Conservation (phyloP, 2,113 vertebrate species). For the Meleagris gallopavo region DNA sequence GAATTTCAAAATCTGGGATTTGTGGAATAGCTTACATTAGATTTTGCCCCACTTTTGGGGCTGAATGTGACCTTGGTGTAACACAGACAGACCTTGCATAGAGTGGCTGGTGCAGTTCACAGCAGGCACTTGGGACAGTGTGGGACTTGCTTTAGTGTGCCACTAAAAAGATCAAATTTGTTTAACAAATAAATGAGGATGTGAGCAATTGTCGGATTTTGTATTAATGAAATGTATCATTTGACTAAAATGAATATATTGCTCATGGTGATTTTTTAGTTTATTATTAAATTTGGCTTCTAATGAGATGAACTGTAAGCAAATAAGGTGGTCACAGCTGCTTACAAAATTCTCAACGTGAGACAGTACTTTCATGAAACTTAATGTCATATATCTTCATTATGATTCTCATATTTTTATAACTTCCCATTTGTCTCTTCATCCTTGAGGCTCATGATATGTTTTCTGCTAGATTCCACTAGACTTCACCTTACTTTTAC, state of each 20-base stretch:
- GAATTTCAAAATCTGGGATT: neutral
- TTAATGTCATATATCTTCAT: neutral
- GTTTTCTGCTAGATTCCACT: neutral
- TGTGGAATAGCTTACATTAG: neutral
- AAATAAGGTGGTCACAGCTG: neutral
- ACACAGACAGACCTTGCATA: neutral
- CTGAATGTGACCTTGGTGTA: accelerated
- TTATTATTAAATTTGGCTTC: neutral
- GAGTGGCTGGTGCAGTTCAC: neutral
- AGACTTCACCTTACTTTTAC: neutral
- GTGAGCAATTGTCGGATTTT: neutral
- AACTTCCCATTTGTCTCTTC: neutral
- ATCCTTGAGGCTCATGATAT: neutral
- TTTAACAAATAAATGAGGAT: neutral
- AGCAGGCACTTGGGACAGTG: accelerated
- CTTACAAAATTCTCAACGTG: neutral
- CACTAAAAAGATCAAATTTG: neutral
- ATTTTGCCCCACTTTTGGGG: accelerated
- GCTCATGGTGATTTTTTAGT: neutral
- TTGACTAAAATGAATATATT: neutral
- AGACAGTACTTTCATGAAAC: neutral
- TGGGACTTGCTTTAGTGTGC: too few relatives aligned
- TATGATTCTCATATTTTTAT: neutral
- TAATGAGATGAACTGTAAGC: neutral
- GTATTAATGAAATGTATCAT: neutral